Evolutionary conservation across 1,140 invertebrate species (phyloP), one percentile per base, ranked within the genome.

Genomic region (Macrosteles quadrilineatus): DNA sequence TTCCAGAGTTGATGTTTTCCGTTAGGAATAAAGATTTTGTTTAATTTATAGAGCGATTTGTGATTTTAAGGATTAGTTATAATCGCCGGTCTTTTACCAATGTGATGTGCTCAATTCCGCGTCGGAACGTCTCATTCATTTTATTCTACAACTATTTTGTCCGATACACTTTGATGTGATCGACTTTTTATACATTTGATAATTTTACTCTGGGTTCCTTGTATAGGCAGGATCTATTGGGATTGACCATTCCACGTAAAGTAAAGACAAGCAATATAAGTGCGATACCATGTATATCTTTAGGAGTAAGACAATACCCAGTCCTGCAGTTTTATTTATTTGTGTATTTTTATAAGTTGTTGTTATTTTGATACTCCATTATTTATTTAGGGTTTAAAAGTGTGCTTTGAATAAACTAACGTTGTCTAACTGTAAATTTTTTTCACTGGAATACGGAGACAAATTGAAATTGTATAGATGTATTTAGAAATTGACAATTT

Each of bases 231-330:
- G 55, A 59, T 59, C 55, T 50, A 50, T 50, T 50, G 55, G 21
- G 55, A 30, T 4, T 21, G 55, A 71, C 27, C 69, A 59, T 67
- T 67, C 69, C 63, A 67, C 40, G 47, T n/a, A n/a, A n/a, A n/a
- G n/a, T 65, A 67, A n/a, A 59, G 69, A 57, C 69, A 43, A 67
- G 69, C 66, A 71, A 32, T 67, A 67, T 53, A 53, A n/a, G 25
- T 71, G 65, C 53, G 66, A 71, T 71, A 67, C 65, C 66, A 71
- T 71, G 53, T 67, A 27, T 71, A 63, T 63, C 64, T 64, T 66
- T 65, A 67, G 64, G 47, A 29, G 36, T 70, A 66, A 67, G 63
- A 66, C 21, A 36, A 47, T 67, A 47, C 64, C 40, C 63, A 53
- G 30, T 43, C 45, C 57, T 40, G 57, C 45, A 68, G 36, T 68